phyloP scores from a whole-genome alignment of 2,797 vertebrate genomes.

The Eospalax fontanierii region DNA sequence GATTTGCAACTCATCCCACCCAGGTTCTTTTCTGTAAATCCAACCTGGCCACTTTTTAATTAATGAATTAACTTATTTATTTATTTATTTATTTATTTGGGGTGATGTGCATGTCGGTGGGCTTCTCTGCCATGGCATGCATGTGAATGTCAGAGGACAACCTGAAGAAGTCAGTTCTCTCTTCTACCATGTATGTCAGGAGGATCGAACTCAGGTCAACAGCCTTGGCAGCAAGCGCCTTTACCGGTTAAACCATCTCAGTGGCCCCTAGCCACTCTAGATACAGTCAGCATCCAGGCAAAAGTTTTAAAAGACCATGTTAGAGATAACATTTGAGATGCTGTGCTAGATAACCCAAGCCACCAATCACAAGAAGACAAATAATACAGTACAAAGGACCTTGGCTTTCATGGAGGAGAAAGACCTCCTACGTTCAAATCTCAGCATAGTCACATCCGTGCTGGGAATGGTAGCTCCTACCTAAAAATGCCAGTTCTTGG shows the following conservation, averaged over 20 bases:
- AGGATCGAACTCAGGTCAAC: background rate
- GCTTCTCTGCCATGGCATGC: background rate
- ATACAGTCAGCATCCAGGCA: background rate
- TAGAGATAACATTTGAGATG: background rate
- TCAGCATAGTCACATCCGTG: background rate
- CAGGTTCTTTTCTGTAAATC: background rate
- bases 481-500: background rate
- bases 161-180: background rate
- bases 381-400: background rate
- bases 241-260: too few relatives aligned
- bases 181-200: background rate
- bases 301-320: conserved; percentile 4
- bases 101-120: background rate
- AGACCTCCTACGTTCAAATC: background rate
- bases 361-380: conserved; percentile 14
- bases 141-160: background rate
- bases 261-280: background rate
- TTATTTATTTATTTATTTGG: too few relatives aligned
- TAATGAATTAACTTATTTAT: too few relatives aligned
- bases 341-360: background rate
- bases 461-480: background rate
- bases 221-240: background rate
- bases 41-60: background rate
- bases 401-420: background rate
- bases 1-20: background rate